Evolutionary conservation across 2,888 invertebrate species (phyloP).

Genomic region (Ennomos fuscantarius): DNA sequence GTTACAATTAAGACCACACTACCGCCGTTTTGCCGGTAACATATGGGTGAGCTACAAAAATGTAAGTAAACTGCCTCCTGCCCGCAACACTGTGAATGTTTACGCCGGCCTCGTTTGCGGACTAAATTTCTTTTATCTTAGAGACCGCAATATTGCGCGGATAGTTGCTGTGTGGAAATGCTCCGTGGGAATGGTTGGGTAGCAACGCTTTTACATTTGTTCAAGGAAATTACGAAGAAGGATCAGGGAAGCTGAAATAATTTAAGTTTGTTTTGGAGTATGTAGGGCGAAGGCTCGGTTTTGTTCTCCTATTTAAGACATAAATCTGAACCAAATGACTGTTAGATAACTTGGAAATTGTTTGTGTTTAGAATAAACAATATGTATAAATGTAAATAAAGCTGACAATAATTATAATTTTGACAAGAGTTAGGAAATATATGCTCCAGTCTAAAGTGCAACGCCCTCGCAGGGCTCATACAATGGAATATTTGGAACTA

Average conservation of each 20-base stretch:
- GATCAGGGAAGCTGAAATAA: conserved; percentile 5
- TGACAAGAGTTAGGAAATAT: no score
- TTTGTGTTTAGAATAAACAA: neutral
- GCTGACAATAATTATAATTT: no score
- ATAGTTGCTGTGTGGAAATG: conserved; percentile 28
- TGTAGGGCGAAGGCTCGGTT: no score
- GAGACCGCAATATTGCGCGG: conserved; percentile 23
- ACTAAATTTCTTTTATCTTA: conserved; percentile 40
- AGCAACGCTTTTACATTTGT: conserved; percentile 8
- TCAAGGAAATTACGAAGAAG: conserved; percentile 11
- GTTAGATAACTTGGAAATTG: neutral
- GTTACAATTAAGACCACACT: conserved; percentile 55
- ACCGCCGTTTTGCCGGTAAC: conserved; percentile 45
- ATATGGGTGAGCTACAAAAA: conserved; percentile 54
- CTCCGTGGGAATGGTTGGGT: conserved; percentile 9
- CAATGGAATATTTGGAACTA: no score
- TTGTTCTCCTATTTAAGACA: no score
- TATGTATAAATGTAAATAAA: no score
- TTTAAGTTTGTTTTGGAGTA: neutral
- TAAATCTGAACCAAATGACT: no score
- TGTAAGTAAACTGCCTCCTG: conserved; percentile 48
- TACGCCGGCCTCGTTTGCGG: conserved; percentile 38
- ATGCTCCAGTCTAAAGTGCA: no score
- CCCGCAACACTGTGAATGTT: conserved; percentile 42
- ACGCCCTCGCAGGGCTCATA: no score